Evolutionary conservation across 2,888 invertebrate genomes (phyloP).

Genomic region (Tiliacea citrago): DNA sequence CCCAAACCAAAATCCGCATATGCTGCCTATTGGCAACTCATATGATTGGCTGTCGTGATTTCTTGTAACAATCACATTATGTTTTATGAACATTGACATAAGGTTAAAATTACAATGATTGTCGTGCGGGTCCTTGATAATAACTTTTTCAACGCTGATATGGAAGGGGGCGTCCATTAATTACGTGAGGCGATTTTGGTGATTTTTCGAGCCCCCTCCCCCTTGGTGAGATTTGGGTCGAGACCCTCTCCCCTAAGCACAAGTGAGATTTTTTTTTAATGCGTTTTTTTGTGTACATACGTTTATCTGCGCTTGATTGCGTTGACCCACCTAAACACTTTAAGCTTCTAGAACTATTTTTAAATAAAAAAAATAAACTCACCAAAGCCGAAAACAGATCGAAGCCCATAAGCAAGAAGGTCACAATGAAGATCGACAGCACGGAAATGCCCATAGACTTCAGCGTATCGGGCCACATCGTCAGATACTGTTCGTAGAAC

Average conservation of each 20-base stretch:
- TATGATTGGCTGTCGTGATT: not conserved
- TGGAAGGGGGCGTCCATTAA: not conserved
- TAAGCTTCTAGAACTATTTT: not conserved
- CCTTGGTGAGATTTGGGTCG: too few relatives aligned
- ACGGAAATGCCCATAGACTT: constrained; percentile 97
- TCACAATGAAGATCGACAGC: constrained; percentile 98
- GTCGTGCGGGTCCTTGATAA: not conserved
- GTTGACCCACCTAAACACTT: too few relatives aligned
- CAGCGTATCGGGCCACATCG: constrained; percentile 97
- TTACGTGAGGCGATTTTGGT: too few relatives aligned
- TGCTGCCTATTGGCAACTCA: not conserved
- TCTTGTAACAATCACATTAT: not conserved
- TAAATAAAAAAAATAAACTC: constrained; percentile 63
- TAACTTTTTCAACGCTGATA: not conserved
- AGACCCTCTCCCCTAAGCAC: too few relatives aligned
- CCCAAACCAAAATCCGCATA: not conserved
- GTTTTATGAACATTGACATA: not conserved
- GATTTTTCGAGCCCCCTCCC: too few relatives aligned
- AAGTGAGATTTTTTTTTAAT: too few relatives aligned
- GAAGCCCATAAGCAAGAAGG: constrained; percentile 97
- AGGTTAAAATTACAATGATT: not conserved
- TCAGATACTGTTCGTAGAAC: constrained; percentile 99
- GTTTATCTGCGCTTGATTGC: too few relatives aligned
- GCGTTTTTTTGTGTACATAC: too few relatives aligned
- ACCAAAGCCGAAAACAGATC: constrained; percentile 96